Evolutionary conservation across 2,888 invertebrate genomes (phyloP).

Genomic region (Leptogaster cylindrica): DNA sequence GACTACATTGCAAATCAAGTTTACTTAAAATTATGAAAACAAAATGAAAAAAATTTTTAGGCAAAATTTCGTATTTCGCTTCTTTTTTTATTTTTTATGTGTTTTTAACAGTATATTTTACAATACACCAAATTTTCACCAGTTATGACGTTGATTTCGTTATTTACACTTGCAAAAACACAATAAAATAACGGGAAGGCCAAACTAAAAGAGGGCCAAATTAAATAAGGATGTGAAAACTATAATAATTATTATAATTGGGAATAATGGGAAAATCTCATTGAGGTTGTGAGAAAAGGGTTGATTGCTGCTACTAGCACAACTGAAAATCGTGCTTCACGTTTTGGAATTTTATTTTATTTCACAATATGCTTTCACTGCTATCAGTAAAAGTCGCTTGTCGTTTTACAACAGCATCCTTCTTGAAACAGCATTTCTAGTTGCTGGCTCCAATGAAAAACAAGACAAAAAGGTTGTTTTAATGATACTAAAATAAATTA

Average conservation of each 20-base stretch:
- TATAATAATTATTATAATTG: too few relatives aligned
- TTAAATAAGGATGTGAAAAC: too few relatives aligned
- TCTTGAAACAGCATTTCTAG: neutral
- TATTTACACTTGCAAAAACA: too few relatives aligned
- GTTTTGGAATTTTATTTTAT: neutral
- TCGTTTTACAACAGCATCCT: conserved; percentile 12
- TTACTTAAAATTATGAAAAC: conserved; percentile 29
- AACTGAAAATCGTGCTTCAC: neutral
- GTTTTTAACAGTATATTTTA: too few relatives aligned
- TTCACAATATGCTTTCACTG: neutral
- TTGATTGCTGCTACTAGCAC: neutral
- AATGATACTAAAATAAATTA: conserved; percentile 46
- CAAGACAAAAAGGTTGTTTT: conserved; percentile 17
- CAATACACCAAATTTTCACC: too few relatives aligned
- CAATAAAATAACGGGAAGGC: too few relatives aligned
- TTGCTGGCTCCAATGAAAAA: neutral
- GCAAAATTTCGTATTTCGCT: conserved; percentile 23
- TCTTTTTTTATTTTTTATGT: conserved; percentile 8
- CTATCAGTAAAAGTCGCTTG: conserved; percentile 16
- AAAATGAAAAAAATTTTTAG: conserved; percentile 30
- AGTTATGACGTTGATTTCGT: too few relatives aligned
- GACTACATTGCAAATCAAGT: conserved; percentile 26
- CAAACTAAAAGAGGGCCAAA: too few relatives aligned
- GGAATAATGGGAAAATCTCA: too few relatives aligned
- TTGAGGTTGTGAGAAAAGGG: too few relatives aligned